Evolutionary conservation across 1,140 invertebrate genomes (phyloP), one percentile per base, ranked within the genome.

Genomic region (Adelges cooleyi): DNA sequence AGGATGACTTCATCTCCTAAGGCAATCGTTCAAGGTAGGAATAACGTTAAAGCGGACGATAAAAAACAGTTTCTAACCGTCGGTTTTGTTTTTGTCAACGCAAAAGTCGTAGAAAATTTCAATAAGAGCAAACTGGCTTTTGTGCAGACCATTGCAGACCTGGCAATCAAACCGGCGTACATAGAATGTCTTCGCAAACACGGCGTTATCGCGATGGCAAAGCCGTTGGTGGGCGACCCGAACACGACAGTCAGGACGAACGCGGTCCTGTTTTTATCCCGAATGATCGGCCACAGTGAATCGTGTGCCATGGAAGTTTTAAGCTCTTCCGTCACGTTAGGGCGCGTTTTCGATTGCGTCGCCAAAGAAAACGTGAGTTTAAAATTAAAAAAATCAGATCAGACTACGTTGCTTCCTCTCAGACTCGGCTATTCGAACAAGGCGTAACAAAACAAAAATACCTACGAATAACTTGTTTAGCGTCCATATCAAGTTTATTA

Each of bases 281-380:
- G 56, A n/a, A n/a, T 62, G 56, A 25, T 17, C 4, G 42, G 42
- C 6, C 17, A 62, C 15, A 62, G 56, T 18, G 56, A 62, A 15
- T 5, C 25, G 17, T 46, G 56, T 9, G 25, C 42, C 23, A 62
- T 20, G n/a, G 38, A 48, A 27, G 33, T 48, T 8, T 13, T 62
- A 13, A 46, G 23, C 3, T 46, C 56, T 0, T 29, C 42, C 10
- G 20, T 4, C 22, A 10, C 27, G 27, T 3, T 62, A 1, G 29
- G 15, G 3, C 42, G n/a, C 17, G 3, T 62, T 10, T 20, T 62
- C 13, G 56, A 25, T 3, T 42, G 44, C 5, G 20, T 62, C 13
- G 11, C 11, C 2, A 46, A 48, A 5, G 56, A 62, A 62, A 62
- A 62, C 8, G 56, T 62, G 18, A 9, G 56, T 62, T n/a, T n/a